Base-by-base conservation (phyloP, 2,888 invertebrate genomes). In the Sisyra terminalis region DNA sequence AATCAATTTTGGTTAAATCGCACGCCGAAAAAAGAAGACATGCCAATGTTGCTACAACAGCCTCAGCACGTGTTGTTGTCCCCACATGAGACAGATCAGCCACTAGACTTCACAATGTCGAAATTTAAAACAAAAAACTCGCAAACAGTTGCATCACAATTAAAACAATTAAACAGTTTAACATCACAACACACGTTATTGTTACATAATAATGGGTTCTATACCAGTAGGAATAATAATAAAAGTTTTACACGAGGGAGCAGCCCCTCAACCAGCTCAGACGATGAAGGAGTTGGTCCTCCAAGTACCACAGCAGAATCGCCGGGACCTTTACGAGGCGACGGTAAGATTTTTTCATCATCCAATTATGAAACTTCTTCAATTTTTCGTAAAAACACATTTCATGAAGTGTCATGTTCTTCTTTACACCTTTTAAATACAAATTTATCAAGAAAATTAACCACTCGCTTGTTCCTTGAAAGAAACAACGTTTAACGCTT, bases 91-190 rank as follows among this genome's bases (percentile, higher is more conserved):
- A 60, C 57, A 45, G 72, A 72, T 59, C 78, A 78, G 64, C 79
- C 79, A 52, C 67, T 79, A 54, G 80, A 80, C 68, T 80, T 79
- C 65, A 79, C 79, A 60, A 78, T 78, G 69, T 70, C 70, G 47
- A 70, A 70, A 46, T 63, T 70, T 48, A 64, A 63, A 49, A 60
- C 62, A 52, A 63, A 61, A 53, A 50, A 54, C 10, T 48, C 55
- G 18, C 49, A 56, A 46, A 46, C 44, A 42, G 57, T 59, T 51
- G 57, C 58, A 45, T 57, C 60, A 31, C 60, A 61, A 46, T 50
- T 61, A 18, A 60, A 61, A 47, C 58, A 61, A 44, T 57, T 60
- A 34, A 56, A 55, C 48, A 56, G 51, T 49, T 53, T 53, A 10
- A 34, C 16, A n/a, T 51, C 55, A 14, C 57, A 59, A 47, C 60